Percentiles rank a stretch among this genome's conserved stretches.
Conservation (phyloP, 2,797 vertebrate species). For the Gorsachius magnificus region DNA sequence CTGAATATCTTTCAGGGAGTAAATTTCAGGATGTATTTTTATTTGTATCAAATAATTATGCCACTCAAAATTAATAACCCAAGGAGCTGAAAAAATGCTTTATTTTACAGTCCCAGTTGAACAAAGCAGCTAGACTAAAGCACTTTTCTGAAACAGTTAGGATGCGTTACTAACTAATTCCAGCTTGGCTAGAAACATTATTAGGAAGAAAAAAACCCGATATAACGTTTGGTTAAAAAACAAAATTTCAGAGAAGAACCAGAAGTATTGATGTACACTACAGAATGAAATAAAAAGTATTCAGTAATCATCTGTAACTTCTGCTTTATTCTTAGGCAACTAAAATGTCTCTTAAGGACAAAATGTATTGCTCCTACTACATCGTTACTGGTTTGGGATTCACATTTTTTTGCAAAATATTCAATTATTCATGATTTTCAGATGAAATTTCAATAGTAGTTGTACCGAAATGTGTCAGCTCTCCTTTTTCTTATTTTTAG, state of each 20-base stretch:
- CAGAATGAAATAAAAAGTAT: neutral
- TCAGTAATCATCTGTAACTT: neutral
- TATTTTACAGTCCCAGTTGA: neutral
- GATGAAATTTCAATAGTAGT: neutral
- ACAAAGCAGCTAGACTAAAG: neutral
- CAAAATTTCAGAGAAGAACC: neutral
- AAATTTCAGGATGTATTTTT: neutral
- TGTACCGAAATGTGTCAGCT: neutral
- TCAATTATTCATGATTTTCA: neutral
- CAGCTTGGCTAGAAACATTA: neutral
- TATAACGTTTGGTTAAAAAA: neutral
- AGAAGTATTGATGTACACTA: neutral
- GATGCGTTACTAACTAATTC: neutral
- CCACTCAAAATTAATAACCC: neutral
- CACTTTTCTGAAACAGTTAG: neutral
- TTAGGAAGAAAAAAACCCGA: neutral
- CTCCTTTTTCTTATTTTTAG: neutral
- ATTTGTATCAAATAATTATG: neutral
- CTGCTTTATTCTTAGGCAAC: neutral
- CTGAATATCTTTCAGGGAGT: neutral
- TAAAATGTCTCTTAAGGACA: neutral
- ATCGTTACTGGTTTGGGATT: neutral
- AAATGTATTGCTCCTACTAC: neutral
- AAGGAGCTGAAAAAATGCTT: neutral
- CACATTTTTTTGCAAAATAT: neutral